A percentile compares a stretch with the other conserved stretches of the same genome.
Conservation (phyloP, 2,113 vertebrate species). For the Aptenodytes forsteri region DNA sequence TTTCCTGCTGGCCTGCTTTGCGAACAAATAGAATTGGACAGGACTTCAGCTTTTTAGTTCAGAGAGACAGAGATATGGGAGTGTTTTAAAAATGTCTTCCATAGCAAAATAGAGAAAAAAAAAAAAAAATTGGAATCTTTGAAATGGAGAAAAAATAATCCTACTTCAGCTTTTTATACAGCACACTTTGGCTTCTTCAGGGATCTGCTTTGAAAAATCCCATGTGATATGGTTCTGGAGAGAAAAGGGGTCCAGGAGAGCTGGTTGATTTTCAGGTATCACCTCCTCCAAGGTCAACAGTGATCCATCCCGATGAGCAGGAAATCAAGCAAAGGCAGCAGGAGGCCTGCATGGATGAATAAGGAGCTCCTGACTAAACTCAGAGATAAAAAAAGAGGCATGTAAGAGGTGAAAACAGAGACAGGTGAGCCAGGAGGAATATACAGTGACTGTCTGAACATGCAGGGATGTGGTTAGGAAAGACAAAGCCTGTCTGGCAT, state of each 20-base stretch:
- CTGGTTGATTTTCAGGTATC: not conserved
- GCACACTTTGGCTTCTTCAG: not conserved
- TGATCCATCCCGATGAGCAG: not conserved
- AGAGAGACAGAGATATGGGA: not conserved
- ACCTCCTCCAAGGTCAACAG: not conserved
- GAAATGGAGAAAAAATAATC: not conserved
- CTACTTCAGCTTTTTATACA: not conserved
- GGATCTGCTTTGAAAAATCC: not conserved
- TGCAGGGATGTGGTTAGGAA: accelerated
- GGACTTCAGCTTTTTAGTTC: not conserved
- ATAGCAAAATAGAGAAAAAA: not conserved
- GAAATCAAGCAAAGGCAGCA: not conserved
- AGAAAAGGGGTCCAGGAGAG: not conserved
- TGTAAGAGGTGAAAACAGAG: not conserved
- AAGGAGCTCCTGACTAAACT: not conserved
- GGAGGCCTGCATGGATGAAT: not conserved
- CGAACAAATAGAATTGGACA: not conserved
- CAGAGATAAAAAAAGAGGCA: not conserved
- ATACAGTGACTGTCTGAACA: not conserved
- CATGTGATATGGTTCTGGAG: not conserved
- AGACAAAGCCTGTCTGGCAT: accelerated
- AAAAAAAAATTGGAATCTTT: not conserved
- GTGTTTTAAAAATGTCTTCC: not conserved
- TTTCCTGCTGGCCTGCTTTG: not conserved
- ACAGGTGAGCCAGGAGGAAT: not conserved